These are phyloP conservation scores for Dunckerocampus dactyliophorus DNA, from an alignment of 2,113 vertebrate genomes.

Conservation along the genomic window DNA sequence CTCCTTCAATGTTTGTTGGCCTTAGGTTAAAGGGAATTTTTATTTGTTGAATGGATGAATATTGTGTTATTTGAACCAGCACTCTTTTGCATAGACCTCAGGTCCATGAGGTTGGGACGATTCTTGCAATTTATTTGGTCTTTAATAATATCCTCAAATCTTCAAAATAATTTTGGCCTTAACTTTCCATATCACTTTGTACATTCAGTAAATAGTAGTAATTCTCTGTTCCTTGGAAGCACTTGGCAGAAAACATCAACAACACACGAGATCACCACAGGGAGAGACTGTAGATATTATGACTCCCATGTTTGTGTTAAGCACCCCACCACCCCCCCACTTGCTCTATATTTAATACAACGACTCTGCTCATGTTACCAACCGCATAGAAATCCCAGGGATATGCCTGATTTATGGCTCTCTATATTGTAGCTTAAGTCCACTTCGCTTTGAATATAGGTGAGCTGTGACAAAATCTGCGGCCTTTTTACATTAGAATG, in stretches of 20 bases:
- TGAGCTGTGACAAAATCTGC: neutral
- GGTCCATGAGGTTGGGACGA: too few relatives aligned
- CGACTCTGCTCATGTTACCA: constrained; percentile 53
- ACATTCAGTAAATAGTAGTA: neutral
- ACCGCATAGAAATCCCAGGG: constrained; percentile 22
- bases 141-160: too few relatives aligned
- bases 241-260: neutral
- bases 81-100: too few relatives aligned
- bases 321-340: neutral
- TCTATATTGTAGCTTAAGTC: constrained; percentile 8
- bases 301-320: constrained; percentile 10
- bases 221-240: neutral
- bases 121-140: too few relatives aligned
- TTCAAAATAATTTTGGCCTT: too few relatives aligned
- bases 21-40: too few relatives aligned
- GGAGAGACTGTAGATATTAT: constrained; percentile 18
- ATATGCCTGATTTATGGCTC: constrained; percentile 19
- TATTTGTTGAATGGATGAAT: too few relatives aligned
- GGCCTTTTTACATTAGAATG: too few relatives aligned
- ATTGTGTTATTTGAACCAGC: too few relatives aligned
- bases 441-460: constrained; percentile 6
- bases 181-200: too few relatives aligned
- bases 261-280: constrained; percentile 16
- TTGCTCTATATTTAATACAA: constrained; percentile 63
- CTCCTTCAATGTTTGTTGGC: too few relatives aligned